phyloP scores from a whole-genome alignment of 2,113 vertebrate species.

The Calidris pugnax region DNA sequence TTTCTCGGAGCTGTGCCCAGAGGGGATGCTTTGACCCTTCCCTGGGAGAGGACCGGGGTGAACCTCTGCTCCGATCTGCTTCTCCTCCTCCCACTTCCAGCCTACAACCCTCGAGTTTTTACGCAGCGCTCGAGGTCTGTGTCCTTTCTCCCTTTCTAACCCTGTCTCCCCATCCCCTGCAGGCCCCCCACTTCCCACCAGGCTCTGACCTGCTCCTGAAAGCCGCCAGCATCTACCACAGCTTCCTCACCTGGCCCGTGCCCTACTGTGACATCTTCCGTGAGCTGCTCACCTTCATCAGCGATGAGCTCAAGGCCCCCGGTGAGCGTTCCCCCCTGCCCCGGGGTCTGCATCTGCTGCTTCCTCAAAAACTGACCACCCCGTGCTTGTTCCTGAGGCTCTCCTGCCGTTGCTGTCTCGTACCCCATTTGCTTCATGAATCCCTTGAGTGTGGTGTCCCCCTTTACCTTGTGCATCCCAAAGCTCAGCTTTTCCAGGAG shows the following conservation, averaged over 20 bases:
- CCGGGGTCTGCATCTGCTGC: rapidly evolving
- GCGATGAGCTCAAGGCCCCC: slow-evolving; percentile 88
- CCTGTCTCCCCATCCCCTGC: background rate
- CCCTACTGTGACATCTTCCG: slow-evolving; percentile 88
- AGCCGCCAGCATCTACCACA: slow-evolving; percentile 82
- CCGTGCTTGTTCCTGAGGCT: rapidly evolving
- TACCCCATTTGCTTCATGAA: background rate
- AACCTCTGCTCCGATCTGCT: background rate
- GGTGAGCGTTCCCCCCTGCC: slow-evolving; percentile 58
- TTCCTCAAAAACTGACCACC: rapidly evolving
- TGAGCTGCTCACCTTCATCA: slow-evolving; percentile 86
- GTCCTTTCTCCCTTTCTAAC: background rate
- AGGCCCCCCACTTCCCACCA: slow-evolving; percentile 88
- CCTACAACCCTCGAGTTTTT: rapidly evolving
- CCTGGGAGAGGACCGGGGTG: background rate
- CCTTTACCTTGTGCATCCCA: background rate
- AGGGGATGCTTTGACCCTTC: background rate
- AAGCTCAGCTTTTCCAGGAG: background rate
- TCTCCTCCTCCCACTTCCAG: background rate
- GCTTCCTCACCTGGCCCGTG: slow-evolving; percentile 93
- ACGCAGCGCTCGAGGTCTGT: rapidly evolving
- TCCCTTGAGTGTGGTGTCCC: rapidly evolving
- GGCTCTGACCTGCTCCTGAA: slow-evolving; percentile 82
- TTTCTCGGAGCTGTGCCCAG: background rate
- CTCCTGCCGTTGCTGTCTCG: background rate